These are phyloP conservation scores for Callionymus lyra DNA, from an alignment of 2,113 vertebrate genomes.

Conservation along the genomic window DNA sequence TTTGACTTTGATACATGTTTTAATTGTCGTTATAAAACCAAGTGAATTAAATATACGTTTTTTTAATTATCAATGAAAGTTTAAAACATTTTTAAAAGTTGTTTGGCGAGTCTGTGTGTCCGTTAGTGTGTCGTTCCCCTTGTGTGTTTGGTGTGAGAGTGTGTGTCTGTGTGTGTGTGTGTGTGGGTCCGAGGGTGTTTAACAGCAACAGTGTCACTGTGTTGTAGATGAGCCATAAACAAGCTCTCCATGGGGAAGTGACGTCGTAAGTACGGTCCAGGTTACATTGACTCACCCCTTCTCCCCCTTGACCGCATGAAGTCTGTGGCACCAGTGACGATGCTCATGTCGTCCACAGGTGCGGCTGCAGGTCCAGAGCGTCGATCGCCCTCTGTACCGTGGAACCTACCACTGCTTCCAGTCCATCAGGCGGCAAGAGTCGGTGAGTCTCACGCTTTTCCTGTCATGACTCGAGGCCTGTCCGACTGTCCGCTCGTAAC, in stretches of 20 bases:
- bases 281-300: conserved; percentile 57
- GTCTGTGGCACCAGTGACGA: neutral
- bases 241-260: conserved; percentile 83
- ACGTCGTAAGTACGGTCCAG: conserved; percentile 90
- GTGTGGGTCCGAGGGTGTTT: conserved; percentile 77
- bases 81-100: neutral
- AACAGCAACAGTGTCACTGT: conserved; percentile 89
- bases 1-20: too few relatives aligned
- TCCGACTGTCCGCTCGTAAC: neutral
- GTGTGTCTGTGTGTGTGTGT: conserved; percentile 33
- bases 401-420: conserved; percentile 94
- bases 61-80: neutral
- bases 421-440: conserved; percentile 87
- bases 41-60: too few relatives aligned
- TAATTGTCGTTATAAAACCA: too few relatives aligned
- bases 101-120: too few relatives aligned
- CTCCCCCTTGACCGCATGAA: conserved; percentile 15
- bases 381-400: conserved; percentile 83
- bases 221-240: conserved; percentile 84
- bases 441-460: too few relatives aligned
- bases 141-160: conserved; percentile 50
- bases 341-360: conserved; percentile 69
- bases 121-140: too few relatives aligned
- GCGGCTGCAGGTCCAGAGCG: conserved; percentile 90
- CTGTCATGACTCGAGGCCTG: too few relatives aligned